Conservation (phyloP, 2,797 vertebrate genomes). For the Loriculus beryllinus region DNA sequence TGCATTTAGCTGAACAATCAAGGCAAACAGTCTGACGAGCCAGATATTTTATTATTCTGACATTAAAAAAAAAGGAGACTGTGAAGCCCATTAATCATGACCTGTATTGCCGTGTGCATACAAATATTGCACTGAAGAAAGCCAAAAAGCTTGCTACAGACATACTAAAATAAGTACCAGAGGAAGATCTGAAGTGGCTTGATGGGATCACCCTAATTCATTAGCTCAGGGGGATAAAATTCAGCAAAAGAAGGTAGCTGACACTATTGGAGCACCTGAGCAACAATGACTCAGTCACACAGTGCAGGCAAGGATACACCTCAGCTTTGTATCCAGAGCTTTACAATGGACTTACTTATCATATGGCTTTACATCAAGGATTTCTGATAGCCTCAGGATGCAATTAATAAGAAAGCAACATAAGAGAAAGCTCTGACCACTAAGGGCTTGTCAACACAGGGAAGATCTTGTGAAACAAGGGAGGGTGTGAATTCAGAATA, state of each 20-base stretch:
- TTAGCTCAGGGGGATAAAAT: neutral
- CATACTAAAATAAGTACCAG: slow-evolving; percentile 2
- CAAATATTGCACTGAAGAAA: slow-evolving; percentile 55
- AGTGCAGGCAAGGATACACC: neutral
- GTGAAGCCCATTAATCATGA: slow-evolving; percentile 57
- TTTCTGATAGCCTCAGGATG: slow-evolving; percentile 15
- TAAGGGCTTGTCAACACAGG: neutral
- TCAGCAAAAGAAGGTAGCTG: neutral
- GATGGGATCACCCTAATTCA: neutral
- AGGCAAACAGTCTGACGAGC: slow-evolving; percentile 18
- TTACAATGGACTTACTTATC: neutral
- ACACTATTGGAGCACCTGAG: slow-evolving; percentile 11
- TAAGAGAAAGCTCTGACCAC: slow-evolving; percentile 20
- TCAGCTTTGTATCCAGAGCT: neutral
- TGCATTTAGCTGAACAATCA: slow-evolving; percentile 61
- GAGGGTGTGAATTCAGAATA: neutral
- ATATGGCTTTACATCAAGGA: neutral
- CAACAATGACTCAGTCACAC: neutral
- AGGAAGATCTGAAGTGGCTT: slow-evolving; percentile 7
- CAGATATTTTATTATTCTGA: slow-evolving; percentile 60
- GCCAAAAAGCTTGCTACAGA: slow-evolving; percentile 16
- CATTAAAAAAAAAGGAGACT: slow-evolving; percentile 46
- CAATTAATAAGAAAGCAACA: slow-evolving; percentile 16
- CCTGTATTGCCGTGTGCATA: slow-evolving; percentile 31
- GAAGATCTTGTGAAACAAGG: neutral